A percentile compares a stretch with the other conserved stretches of the same genome.
These are phyloP conservation scores for Anabacerthia variegaticeps DNA, from an alignment of 2,797 vertebrate species.

Conservation along the genomic window DNA sequence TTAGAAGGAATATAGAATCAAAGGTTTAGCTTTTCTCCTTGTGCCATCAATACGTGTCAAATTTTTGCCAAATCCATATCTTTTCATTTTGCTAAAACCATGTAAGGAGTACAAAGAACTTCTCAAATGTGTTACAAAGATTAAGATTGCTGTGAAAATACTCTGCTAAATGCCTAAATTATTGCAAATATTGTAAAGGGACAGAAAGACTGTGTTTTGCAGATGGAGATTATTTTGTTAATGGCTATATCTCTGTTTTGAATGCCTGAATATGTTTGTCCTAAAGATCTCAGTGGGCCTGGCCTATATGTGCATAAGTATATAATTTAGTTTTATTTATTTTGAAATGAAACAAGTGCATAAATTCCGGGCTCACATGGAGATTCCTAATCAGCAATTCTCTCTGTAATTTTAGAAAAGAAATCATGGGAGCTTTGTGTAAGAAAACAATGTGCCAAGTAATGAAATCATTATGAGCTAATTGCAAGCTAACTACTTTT, in stretches of 20 bases:
- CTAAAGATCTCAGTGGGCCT: conserved; percentile 56
- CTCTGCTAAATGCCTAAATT: background rate
- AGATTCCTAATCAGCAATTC: conserved; percentile 55
- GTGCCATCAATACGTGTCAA: background rate
- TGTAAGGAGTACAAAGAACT: background rate
- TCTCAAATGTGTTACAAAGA: background rate
- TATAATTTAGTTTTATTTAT: conserved; percentile 65
- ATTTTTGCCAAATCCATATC: background rate
- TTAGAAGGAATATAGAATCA: background rate
- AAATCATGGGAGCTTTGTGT: conserved; percentile 15
- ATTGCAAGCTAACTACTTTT: conserved; percentile 42
- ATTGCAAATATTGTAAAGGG: background rate
- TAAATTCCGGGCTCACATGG: conserved; percentile 54
- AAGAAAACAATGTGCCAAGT: conserved; percentile 38
- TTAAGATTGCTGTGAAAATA: conserved; percentile 10
- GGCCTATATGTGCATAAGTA: conserved; percentile 58
- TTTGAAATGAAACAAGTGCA: conserved; percentile 61
- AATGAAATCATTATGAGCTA: conserved; percentile 47
- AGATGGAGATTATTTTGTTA: conserved; percentile 31
- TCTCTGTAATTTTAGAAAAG: conserved; percentile 56
- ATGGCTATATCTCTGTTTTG: conserved; percentile 39
- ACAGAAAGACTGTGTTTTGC: conserved; percentile 12
- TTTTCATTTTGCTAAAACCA: background rate
- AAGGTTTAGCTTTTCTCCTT: background rate
- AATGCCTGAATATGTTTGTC: conserved; percentile 45